Evolutionary conservation across 2,888 invertebrate species (phyloP).

Genomic region (Rhaphigaster nebulosa): DNA sequence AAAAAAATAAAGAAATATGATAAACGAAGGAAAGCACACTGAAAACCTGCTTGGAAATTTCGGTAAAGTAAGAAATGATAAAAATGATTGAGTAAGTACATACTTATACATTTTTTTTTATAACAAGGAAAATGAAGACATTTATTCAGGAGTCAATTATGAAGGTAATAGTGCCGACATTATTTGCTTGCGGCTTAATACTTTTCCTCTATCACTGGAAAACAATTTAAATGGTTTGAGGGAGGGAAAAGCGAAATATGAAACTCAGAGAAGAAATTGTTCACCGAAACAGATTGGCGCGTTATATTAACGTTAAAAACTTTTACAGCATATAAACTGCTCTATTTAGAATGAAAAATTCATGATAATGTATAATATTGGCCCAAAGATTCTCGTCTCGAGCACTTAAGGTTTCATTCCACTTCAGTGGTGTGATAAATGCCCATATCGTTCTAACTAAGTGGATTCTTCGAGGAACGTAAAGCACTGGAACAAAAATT

Average conservation of each 20-base stretch:
- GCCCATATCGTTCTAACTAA: neutral
- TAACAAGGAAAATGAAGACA: too few relatives aligned
- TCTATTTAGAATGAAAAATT: neutral
- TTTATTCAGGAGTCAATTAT: too few relatives aligned
- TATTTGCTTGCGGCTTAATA: neutral
- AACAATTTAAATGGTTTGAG: neutral
- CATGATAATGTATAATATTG: neutral
- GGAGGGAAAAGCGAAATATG: neutral
- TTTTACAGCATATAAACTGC: neutral
- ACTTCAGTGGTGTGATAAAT: neutral
- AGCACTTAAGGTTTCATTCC: neutral
- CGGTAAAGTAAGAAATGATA: too few relatives aligned
- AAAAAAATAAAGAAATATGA: too few relatives aligned
- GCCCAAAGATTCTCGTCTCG: neutral
- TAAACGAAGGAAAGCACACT: too few relatives aligned
- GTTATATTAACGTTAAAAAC: neutral
- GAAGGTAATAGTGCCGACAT: too few relatives aligned
- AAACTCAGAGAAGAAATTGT: neutral
- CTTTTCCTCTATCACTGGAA: neutral
- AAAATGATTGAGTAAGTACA: too few relatives aligned
- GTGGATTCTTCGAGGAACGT: neutral
- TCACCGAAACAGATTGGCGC: neutral
- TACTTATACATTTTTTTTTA: too few relatives aligned
- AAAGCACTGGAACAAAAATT: neutral
- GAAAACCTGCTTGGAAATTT: too few relatives aligned